Percentiles rank a stretch among this genome's conserved stretches.
These are phyloP conservation scores for Coracias cyanogaster DNA, from an alignment of 2,797 vertebrate species.

Conservation along the genomic window DNA sequence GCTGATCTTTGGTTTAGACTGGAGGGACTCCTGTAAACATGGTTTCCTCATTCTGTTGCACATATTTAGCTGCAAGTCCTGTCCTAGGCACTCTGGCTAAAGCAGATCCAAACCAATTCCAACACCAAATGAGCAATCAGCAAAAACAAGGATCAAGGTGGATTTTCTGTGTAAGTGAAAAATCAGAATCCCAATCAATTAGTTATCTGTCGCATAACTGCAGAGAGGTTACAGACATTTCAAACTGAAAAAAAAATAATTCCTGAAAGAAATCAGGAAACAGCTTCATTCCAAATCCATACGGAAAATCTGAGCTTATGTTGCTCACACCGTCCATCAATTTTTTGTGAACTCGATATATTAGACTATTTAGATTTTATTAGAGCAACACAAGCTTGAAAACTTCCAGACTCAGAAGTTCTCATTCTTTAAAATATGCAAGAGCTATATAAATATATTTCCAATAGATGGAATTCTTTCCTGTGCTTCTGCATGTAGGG, in stretches of 20 bases:
- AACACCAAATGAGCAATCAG: not conserved
- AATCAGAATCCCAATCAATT: not conserved
- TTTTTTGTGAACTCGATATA: not conserved
- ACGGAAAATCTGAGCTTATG: not conserved
- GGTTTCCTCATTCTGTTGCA: not conserved
- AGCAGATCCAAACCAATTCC: not conserved
- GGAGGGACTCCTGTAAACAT: not conserved
- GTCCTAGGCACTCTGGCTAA: not conserved
- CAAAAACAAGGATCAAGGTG: not conserved
- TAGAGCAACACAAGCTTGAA: not conserved
- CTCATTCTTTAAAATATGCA: not conserved
- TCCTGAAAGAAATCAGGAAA: not conserved
- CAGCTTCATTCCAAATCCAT: not conserved
- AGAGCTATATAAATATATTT: not conserved
- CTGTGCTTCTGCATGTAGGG: not conserved
- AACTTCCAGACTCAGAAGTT: not conserved
- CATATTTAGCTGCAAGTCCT: not conserved
- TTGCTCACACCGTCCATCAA: not conserved
- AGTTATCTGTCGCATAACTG: not conserved
- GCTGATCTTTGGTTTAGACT: slow-evolving; percentile 7
- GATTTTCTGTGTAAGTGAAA: not conserved
- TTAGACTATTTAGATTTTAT: not conserved
- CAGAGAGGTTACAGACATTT: not conserved
- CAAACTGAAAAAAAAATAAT: not conserved
- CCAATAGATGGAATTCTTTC: not conserved